phyloP scores from a whole-genome alignment of 2,888 invertebrate genomes.

The Callinectes sapidus region DNA sequence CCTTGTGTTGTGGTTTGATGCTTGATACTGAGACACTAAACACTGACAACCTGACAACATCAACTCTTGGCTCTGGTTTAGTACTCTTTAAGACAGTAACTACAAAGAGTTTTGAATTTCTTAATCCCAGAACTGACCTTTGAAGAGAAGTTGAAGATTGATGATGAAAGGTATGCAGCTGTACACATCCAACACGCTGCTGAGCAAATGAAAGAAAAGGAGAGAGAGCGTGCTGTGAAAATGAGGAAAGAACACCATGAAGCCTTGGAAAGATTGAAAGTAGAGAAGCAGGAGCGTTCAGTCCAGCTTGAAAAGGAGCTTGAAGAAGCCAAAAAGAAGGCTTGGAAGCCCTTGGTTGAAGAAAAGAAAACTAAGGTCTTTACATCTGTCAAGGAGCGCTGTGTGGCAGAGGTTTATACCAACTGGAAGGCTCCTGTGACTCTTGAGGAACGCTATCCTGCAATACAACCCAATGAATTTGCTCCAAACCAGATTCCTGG shows the following conservation, averaged over 20 bases:
- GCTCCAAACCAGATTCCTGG: constrained; percentile 72
- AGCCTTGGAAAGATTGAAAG: constrained; percentile 63
- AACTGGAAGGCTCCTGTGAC: constrained; percentile 68
- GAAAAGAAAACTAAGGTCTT: constrained; percentile 53
- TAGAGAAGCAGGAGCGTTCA: constrained; percentile 54
- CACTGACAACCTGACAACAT: constrained; percentile 37
- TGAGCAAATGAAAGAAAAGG: constrained; percentile 71
- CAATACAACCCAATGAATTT: constrained; percentile 70
- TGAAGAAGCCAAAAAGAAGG: constrained; percentile 65
- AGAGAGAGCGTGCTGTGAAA: constrained; percentile 67
- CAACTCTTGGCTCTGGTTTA: constrained; percentile 12
- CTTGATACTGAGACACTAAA: constrained; percentile 29
- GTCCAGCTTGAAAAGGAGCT: constrained; percentile 62
- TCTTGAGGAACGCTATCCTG: constrained; percentile 70
- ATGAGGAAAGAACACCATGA: constrained; percentile 66
- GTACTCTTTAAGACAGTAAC: constrained; percentile 17
- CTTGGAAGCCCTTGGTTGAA: constrained; percentile 63
- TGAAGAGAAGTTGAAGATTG: constrained; percentile 71
- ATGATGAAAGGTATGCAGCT: constrained; percentile 71
- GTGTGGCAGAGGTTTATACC: constrained; percentile 67
- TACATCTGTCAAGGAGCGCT: constrained; percentile 58
- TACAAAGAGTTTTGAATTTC: constrained; percentile 47
- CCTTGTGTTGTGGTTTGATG: constrained; percentile 37
- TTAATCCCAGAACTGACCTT: constrained; percentile 70
- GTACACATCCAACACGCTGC: constrained; percentile 72